Evolutionary conservation across 1,140 invertebrate species (phyloP), one percentile per base, ranked within the genome.

Genomic region (Capitella teleta): DNA sequence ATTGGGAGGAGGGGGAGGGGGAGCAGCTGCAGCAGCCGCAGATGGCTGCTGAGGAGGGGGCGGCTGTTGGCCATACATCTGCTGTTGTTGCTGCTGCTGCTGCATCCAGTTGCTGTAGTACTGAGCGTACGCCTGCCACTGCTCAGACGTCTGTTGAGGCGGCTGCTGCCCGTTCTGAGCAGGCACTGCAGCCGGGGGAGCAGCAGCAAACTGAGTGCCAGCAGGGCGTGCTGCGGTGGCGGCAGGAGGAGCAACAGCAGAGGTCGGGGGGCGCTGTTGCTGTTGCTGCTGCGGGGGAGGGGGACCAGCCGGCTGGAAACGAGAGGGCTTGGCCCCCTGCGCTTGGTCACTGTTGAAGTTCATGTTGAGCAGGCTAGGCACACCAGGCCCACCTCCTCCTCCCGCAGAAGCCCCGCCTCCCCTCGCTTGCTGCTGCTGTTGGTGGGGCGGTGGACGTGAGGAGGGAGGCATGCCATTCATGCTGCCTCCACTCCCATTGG

Each of bases 71-170:
- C 8, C 28, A 44, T 26, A 26, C 23, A 24, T 44, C 16, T 16
- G 21, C 18, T 21, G 42, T 25, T 16, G 21, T 23, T 8, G 19
- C 21, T 4, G 21, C 42, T 44, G 38, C 38, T 41, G 42, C 42
- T 44, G 42, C 42, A 44, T 44, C 42, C 42, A 44, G 23, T 44
- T 21, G 21, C 42, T 44, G 42, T 44, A 44, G 42, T 44, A 44
- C 16, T 44, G 28, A 21, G 42, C 42, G 23, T 26, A 26, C 21
- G 42, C 42, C 42, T 44, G 42, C 42, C 24, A 18, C 21, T 44
- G 42, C 16, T 44, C 42, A 2, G 42, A 26, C 16, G 4, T 44
- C 25, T 44, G 42, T 21, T 21, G 42, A 5, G 42, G 42, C 21
- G 42, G 42, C 21, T 28, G 21, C n/a, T 44, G 42, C 6, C 42